Percentiles rank a stretch among this genome's conserved stretches.
Evolutionary conservation across 2,888 invertebrate genomes (phyloP).

Genomic region (Lottia scabra): DNA sequence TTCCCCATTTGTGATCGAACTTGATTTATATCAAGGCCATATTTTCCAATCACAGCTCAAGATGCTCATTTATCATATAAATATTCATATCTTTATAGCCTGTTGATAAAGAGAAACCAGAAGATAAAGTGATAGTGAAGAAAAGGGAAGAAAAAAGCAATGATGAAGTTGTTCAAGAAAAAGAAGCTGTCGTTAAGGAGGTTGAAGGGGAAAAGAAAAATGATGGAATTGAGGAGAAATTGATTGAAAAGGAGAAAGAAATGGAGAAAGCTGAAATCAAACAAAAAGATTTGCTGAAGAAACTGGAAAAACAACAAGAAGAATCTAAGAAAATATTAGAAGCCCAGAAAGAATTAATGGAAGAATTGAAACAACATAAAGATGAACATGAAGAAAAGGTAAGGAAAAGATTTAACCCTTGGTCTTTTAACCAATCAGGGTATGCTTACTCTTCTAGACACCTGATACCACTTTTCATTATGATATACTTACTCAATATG

Average conservation of each 20-base stretch:
- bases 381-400: constrained; percentile 31
- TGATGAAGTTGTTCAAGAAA: background rate
- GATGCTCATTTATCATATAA: no score
- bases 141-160: background rate
- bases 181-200: constrained; percentile 5
- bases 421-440: no score
- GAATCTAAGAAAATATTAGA: constrained; percentile 59
- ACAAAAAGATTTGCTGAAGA: constrained; percentile 41
- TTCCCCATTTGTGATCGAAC: no score
- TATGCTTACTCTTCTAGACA: no score
- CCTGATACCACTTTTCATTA: no score
- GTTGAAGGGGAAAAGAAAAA: constrained; percentile 16
- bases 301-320: constrained; percentile 56
- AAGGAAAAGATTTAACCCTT: no score
- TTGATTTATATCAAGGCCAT: no score
- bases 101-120: background rate
- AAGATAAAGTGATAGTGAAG: constrained; percentile 8
- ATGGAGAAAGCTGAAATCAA: constrained; percentile 34
- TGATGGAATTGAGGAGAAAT: constrained; percentile 8
- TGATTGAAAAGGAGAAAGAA: constrained; percentile 25
- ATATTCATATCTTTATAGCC: no score
- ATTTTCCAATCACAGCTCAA: no score
- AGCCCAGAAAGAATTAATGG: constrained; percentile 61
- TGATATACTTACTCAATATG: no score
- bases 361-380: constrained; percentile 62